Conservation (phyloP, 2,888 invertebrate genomes). For the Anoplius nigerrimus region DNA sequence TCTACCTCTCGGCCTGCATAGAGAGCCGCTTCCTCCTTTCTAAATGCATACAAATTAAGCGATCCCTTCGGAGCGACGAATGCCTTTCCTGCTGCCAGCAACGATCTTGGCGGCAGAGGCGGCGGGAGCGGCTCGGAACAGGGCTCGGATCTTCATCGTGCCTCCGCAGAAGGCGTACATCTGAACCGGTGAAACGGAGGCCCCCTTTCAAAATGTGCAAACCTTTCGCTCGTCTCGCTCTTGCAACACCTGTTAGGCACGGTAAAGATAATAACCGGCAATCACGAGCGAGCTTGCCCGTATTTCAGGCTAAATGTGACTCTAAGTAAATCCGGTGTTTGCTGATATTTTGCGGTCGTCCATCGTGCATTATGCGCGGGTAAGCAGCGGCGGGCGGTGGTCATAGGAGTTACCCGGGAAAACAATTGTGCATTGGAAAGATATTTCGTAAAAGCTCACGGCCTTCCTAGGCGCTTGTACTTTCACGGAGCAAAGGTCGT, state of each 20-base stretch:
- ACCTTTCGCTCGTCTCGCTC: background rate
- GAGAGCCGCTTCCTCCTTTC: constrained; percentile 62
- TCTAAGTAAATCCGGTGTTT: no score
- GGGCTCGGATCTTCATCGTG: no score
- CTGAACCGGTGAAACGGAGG: no score
- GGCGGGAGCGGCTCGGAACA: no score
- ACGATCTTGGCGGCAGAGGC: background rate
- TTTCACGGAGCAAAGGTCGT: constrained; percentile 68
- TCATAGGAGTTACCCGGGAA: constrained; percentile 21
- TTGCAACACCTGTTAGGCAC: no score
- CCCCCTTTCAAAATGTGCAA: background rate
- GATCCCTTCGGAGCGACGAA: constrained; percentile 42
- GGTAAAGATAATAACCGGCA: no score
- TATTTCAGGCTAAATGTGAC: background rate
- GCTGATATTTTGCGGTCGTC: background rate
- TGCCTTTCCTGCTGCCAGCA: background rate
- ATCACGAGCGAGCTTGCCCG: background rate
- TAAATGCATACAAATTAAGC: constrained; percentile 55
- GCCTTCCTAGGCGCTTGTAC: constrained; percentile 52
- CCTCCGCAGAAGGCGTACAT: no score
- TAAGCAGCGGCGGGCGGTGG: background rate
- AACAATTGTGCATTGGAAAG: constrained; percentile 34
- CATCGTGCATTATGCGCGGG: background rate
- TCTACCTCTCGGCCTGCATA: constrained; percentile 13
- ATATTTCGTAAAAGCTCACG: constrained; percentile 42